A percentile compares a stretch with the other conserved stretches of the same genome.
Conservation (phyloP, 2,888 invertebrate genomes). For the Ypsolopha scabrella region DNA sequence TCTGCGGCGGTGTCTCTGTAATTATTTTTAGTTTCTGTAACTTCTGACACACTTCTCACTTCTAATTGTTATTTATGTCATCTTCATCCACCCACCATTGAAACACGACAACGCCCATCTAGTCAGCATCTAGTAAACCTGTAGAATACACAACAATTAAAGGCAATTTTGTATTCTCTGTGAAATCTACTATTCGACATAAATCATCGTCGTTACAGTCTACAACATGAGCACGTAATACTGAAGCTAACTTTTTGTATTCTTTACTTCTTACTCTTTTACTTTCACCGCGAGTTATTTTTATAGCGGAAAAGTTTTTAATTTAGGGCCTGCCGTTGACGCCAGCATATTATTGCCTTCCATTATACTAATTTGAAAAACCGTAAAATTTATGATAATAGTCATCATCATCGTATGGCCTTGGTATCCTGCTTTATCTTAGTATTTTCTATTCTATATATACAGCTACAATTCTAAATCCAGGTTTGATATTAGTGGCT, state of each 20-base stretch:
- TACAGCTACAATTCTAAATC: too few species aligned
- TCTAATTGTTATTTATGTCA: neutral
- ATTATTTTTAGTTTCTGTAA: neutral
- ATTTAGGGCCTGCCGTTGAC: too few species aligned
- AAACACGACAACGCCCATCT: neutral
- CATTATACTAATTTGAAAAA: too few species aligned
- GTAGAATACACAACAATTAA: neutral
- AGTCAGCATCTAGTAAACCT: neutral
- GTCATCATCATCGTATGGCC: too few species aligned
- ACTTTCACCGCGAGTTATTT: neutral
- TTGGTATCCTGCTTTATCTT: too few species aligned
- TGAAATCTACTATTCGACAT: neutral
- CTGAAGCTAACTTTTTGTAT: too few species aligned
- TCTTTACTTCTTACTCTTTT: neutral
- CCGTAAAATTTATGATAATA: too few species aligned
- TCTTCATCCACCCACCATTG: neutral
- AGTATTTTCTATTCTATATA: too few species aligned
- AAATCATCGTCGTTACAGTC: too few species aligned
- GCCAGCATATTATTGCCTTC: too few species aligned
- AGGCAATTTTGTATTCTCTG: neutral
- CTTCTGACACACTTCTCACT: neutral
- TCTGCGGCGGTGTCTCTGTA: neutral
- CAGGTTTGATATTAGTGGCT: too few species aligned
- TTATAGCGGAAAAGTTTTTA: neutral
- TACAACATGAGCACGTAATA: too few species aligned